Percentiles rank a stretch among this genome's conserved stretches.
phyloP scores from a whole-genome alignment of 2,888 invertebrate species.

The Drosophila bunnanda region DNA sequence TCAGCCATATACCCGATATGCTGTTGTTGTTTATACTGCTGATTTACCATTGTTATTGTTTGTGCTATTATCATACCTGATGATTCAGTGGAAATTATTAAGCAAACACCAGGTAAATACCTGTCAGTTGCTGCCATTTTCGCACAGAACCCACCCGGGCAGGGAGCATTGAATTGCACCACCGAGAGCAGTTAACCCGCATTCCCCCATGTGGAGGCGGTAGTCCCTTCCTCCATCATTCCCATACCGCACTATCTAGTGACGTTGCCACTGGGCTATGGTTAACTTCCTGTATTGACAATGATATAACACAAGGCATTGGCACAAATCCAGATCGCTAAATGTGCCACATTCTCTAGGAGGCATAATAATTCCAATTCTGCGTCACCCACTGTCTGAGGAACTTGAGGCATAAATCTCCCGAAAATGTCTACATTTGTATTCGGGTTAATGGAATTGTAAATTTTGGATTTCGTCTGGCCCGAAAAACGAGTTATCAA shows the following conservation, averaged over 20 bases:
- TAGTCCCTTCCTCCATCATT: neutral
- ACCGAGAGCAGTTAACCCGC: slow-evolving; percentile 6
- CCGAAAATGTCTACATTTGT: slow-evolving; percentile 2
- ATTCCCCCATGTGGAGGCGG: slow-evolving; percentile 17
- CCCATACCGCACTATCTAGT: slow-evolving; percentile 11
- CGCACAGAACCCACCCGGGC: slow-evolving; percentile 1
- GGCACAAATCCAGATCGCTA: slow-evolving; percentile 14
- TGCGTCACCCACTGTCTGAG: slow-evolving; percentile 8
- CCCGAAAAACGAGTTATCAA: slow-evolving; percentile 8
- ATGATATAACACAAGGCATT: neutral
- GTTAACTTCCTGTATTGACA: slow-evolving; percentile 14
- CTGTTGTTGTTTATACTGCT: slow-evolving; percentile 4
- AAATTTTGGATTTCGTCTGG: slow-evolving; percentile 5
- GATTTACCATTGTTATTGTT: slow-evolving; percentile 9
- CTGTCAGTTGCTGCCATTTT: slow-evolving; percentile 10
- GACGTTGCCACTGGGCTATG: slow-evolving; percentile 11
- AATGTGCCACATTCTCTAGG: neutral
- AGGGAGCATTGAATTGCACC: slow-evolving; percentile 10
- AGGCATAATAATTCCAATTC: slow-evolving; percentile 2
- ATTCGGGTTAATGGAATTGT: slow-evolving; percentile 17
- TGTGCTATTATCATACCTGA: slow-evolving; percentile 4
- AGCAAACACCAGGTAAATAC: slow-evolving; percentile 20
- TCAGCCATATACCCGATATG: slow-evolving; percentile 3
- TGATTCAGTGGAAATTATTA: slow-evolving; percentile 19
- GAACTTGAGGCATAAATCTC: slow-evolving; percentile 3